A percentile compares a stretch with the other conserved stretches of the same genome.
Evolutionary conservation across 2,888 invertebrate species (phyloP).

Genomic region (Archaeoteleia sp.): DNA sequence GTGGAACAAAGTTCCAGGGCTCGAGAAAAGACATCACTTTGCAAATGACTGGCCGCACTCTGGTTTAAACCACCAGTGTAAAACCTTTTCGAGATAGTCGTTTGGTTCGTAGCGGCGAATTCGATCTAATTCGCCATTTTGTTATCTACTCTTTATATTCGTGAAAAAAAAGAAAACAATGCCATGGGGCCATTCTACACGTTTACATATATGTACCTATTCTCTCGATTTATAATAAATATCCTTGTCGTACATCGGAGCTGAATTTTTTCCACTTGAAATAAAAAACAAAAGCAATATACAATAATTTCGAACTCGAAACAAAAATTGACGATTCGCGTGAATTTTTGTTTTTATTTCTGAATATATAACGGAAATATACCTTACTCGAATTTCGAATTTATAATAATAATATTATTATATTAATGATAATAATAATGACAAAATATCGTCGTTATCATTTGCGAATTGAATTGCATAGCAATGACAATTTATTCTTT

Average conservation of each 20-base stretch:
- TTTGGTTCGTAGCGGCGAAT: slow-evolving; percentile 41
- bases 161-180: slow-evolving; percentile 21
- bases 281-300: slow-evolving; percentile 24
- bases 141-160: slow-evolving; percentile 47
- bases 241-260: slow-evolving; percentile 40
- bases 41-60: slow-evolving; percentile 43
- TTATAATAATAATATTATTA: slow-evolving; percentile 33
- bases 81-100: slow-evolving; percentile 34
- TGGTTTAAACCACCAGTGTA: slow-evolving; percentile 24
- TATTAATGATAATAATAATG: slow-evolving; percentile 26
- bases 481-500: slow-evolving; percentile 24
- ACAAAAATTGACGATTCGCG: slow-evolving; percentile 24
- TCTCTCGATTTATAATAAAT: slow-evolving; percentile 46
- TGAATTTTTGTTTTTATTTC: slow-evolving; percentile 43
- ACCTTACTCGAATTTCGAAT: slow-evolving; percentile 43
- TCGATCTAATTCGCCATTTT: slow-evolving; percentile 47
- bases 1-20: slow-evolving; percentile 41
- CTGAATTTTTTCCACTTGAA: slow-evolving; percentile 51
- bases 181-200: slow-evolving; percentile 48
- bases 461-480: slow-evolving; percentile 30
- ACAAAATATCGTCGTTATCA: slow-evolving; percentile 32
- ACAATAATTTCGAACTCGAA: slow-evolving; percentile 31
- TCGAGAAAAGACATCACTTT: slow-evolving; percentile 56
- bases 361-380: slow-evolving; percentile 44
- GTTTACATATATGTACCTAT: slow-evolving; percentile 46